phyloP scores from a whole-genome alignment of 2,113 vertebrate genomes.

The Tautogolabrus adspersus region DNA sequence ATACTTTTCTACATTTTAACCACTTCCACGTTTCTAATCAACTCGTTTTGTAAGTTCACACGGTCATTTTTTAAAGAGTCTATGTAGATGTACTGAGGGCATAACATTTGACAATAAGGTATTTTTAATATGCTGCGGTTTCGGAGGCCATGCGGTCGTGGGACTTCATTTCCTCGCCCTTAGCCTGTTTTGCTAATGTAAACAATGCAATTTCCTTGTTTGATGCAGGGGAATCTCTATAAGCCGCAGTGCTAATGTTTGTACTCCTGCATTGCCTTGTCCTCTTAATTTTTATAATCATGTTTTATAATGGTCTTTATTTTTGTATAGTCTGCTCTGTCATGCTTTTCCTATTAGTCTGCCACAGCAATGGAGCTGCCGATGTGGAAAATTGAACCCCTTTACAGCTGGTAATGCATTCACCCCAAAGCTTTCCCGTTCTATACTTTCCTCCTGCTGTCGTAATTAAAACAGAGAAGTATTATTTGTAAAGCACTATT shows the following conservation, averaged over 20 bases:
- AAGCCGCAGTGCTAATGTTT: constrained; percentile 25
- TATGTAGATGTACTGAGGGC: neutral
- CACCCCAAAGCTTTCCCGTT: constrained; percentile 59
- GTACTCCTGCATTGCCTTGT: constrained; percentile 5
- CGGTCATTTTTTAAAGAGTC: constrained; percentile 23
- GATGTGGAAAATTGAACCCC: constrained; percentile 47
- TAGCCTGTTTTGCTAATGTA: constrained; percentile 6
- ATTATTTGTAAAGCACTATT: constrained; percentile 62
- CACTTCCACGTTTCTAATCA: constrained; percentile 29
- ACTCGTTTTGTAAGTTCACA: constrained; percentile 17
- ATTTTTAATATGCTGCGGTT: neutral
- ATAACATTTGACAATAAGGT: neutral
- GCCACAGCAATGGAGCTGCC: constrained; percentile 29
- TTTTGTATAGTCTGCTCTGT: constrained; percentile 42
- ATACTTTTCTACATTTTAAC: constrained; percentile 45
- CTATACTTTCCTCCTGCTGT: constrained; percentile 20
- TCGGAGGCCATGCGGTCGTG: neutral
- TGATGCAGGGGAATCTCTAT: constrained; percentile 23
- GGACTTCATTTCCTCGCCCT: neutral
- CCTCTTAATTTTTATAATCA: constrained; percentile 17
- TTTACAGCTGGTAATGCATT: constrained; percentile 53
- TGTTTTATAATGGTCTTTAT: constrained; percentile 38
- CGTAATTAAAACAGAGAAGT: constrained; percentile 54
- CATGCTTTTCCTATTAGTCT: constrained; percentile 44
- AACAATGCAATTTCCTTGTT: constrained; percentile 21